Evolutionary conservation across 2,113 vertebrate genomes (phyloP).

Genomic region (Toxotes chatareus): DNA sequence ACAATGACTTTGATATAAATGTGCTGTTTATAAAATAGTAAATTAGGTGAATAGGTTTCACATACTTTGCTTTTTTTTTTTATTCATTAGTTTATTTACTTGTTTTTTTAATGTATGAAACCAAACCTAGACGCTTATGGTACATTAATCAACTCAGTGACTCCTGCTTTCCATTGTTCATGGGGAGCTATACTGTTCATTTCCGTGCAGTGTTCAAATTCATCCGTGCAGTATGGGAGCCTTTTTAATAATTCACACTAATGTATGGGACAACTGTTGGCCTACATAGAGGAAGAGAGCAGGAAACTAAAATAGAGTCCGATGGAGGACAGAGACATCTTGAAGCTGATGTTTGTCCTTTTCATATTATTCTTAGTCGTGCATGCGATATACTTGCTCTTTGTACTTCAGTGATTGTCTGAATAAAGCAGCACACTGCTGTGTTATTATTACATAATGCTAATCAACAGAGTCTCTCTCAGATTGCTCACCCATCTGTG

Average conservation of each 20-base stretch:
- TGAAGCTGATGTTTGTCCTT: not conserved
- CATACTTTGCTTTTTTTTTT: not conserved
- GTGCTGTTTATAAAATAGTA: not conserved
- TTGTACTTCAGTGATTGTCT: conserved; percentile 48
- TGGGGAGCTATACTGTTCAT: not conserved
- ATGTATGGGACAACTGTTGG: conserved; percentile 62
- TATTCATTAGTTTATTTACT: not conserved
- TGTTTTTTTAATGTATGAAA: not conserved
- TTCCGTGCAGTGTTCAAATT: not conserved
- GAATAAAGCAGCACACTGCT: conserved; percentile 64
- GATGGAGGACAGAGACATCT: not conserved
- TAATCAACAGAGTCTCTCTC: conserved; percentile 65
- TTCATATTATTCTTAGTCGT: not conserved
- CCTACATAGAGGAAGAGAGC: conserved; percentile 41
- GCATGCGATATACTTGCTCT: not conserved
- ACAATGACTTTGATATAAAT: not conserved
- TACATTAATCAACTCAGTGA: conserved; percentile 24
- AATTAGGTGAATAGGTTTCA: not conserved
- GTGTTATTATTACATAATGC: conserved; percentile 67
- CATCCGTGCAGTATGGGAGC: conserved; percentile 18
- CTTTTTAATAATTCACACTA: conserved; percentile 67
- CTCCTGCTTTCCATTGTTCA: not conserved
- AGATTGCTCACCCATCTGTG: conserved; percentile 43
- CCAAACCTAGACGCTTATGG: not conserved
- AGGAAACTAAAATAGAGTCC: not conserved